These are phyloP conservation scores for Xiphophorus hellerii DNA, from an alignment of 2,113 vertebrate species.

Conservation along the genomic window DNA sequence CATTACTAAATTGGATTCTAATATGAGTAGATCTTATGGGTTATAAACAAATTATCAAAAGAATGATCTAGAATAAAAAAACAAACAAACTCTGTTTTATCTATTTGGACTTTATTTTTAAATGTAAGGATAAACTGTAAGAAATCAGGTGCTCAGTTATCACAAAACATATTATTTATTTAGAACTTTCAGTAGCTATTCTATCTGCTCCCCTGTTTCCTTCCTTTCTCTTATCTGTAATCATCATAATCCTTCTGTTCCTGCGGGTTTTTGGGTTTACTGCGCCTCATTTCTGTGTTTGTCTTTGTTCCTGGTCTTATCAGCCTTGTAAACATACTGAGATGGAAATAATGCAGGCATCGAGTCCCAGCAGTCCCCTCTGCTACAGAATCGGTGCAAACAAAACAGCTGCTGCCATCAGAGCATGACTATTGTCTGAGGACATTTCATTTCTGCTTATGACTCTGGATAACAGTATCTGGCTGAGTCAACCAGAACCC, in stretches of 20 bases:
- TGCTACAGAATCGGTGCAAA: slow-evolving; percentile 21
- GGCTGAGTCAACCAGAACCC: background rate
- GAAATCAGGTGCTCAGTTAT: background rate
- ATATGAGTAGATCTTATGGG: background rate
- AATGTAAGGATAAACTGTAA: background rate
- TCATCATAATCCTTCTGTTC: background rate
- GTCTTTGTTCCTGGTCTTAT: slow-evolving; percentile 6
- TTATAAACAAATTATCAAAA: background rate
- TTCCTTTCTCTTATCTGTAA: background rate
- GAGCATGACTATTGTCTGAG: slow-evolving; percentile 4
- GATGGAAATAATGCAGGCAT: slow-evolving; percentile 30
- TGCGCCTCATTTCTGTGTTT: background rate
- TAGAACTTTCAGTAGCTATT: background rate
- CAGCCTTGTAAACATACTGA: slow-evolving; percentile 9
- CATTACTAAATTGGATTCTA: background rate
- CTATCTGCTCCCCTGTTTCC: background rate
- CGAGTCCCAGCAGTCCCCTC: slow-evolving; percentile 24
- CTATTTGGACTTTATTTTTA: background rate
- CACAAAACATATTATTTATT: background rate
- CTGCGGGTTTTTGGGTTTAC: slow-evolving; percentile 20
- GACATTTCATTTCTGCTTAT: slow-evolving; percentile 1
- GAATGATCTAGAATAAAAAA: too few species aligned
- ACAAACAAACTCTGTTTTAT: background rate
- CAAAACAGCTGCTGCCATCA: slow-evolving; percentile 47
- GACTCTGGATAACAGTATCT: background rate